phyloP scores from a whole-genome alignment of 1,140 invertebrate genomes.

The Drosophila pruinosa region DNA sequence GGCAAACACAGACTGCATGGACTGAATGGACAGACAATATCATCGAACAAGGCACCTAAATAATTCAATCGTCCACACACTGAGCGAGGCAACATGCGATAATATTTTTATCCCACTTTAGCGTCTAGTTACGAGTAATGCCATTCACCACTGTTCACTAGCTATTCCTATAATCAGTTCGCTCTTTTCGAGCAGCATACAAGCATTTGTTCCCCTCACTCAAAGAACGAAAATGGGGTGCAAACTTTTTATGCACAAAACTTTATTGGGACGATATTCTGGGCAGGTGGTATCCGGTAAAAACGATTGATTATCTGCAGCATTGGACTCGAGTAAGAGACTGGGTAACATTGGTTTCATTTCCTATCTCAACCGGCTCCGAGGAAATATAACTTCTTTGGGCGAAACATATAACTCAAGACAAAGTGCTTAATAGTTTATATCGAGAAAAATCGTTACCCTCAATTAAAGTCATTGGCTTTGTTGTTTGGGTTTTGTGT shows the following conservation, averaged over 20 bases:
- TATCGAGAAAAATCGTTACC: slow-evolving; percentile 29
- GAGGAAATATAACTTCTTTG: too few relatives aligned
- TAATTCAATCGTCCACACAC: slow-evolving; percentile 77
- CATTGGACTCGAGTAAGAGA: background rate
- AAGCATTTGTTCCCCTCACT: background rate
- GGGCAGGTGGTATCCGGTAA: background rate
- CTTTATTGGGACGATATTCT: slow-evolving; percentile 37
- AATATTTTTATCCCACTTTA: slow-evolving; percentile 47
- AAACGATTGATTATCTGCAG: slow-evolving; percentile 19
- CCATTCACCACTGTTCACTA: background rate
- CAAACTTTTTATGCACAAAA: slow-evolving; percentile 61
- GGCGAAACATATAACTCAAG: too few relatives aligned
- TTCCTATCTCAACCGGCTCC: too few relatives aligned
- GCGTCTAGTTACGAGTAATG: background rate
- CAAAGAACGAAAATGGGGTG: slow-evolving; percentile 18
- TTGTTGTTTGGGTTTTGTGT: background rate
- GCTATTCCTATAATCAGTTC: background rate
- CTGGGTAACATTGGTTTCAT: too few relatives aligned
- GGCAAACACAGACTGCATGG: slow-evolving; percentile 37
- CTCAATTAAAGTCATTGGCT: slow-evolving; percentile 63
- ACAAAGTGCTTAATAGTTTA: slow-evolving; percentile 10
- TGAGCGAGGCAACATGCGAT: slow-evolving; percentile 69
- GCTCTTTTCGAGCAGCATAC: background rate
- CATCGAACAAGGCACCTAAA: slow-evolving; percentile 63
- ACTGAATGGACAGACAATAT: slow-evolving; percentile 28